Base-by-base conservation (phyloP, 2,888 invertebrate genomes). In the Tetragonisca angustula region DNA sequence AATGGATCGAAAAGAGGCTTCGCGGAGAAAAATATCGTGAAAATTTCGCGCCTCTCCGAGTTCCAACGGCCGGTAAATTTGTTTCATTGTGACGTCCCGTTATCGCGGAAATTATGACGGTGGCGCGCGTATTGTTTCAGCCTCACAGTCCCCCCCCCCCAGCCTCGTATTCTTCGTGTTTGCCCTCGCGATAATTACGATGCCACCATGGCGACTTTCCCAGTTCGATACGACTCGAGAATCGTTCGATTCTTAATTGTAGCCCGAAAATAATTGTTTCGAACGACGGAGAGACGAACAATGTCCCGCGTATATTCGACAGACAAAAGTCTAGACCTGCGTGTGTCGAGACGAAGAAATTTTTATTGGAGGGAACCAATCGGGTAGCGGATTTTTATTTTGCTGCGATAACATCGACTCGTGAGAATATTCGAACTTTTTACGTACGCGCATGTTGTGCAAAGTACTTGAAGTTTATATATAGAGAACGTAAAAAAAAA, bases 21-120 rank as follows among this genome's bases (percentile, higher is more conserved):
- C 75, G 77, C 61, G 13, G 49, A 56, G 72, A 24, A 70, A 83
- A 83, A 76, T 77, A 73, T 73, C 76, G 69, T 54, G 76, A 68
- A 83, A 85, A 83, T 79, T 80, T 76, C 76, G 62, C 83, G 85
- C 73, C 65, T 76, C 76, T 65, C 52, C 52, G 32, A 43, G 62
- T 73, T 64, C 19, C 83, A 76, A 79, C 83, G 83, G 77, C 76
- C 80, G 71, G 81, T 78, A 77, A 85, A 84, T 84, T 84, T 81
- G 74, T 85, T 77, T 68, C 84, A 75, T 77, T 75, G 75, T 72
- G 61, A 75, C 71, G 74, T 72, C 36, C 76, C 74, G 32, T 85
- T 80, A 85, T 85, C 85, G 77, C 54, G 68, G 32, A 50, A 75
- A 71, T 77, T 84, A 72, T 62, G 75, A 71, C 77, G 27, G 43